phyloP scores from a whole-genome alignment of 2,797 vertebrate genomes.

The Bovichtus diacanthus region DNA sequence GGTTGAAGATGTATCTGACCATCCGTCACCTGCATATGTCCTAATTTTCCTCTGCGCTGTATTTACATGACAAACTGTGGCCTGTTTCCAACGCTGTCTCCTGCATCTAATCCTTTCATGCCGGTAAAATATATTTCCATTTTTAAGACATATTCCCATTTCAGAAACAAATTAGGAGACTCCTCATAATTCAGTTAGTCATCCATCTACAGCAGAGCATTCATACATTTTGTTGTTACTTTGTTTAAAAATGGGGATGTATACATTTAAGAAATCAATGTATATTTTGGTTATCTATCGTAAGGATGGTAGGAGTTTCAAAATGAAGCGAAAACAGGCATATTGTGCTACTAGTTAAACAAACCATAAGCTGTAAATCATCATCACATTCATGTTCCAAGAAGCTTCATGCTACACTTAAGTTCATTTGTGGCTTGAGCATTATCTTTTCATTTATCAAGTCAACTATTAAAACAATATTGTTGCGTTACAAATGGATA shows the following conservation, averaged over 20 bases:
- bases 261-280: background rate
- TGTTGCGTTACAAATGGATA: too few relatives aligned
- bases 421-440: background rate
- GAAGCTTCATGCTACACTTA: background rate
- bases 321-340: background rate
- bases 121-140: constrained; percentile 26
- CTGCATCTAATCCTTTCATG: constrained; percentile 30
- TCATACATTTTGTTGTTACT: background rate
- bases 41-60: background rate
- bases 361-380: background rate
- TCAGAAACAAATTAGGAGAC: constrained; percentile 7
- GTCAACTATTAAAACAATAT: too few relatives aligned
- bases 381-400: too few relatives aligned
- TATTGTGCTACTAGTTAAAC: background rate
- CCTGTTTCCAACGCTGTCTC: constrained; percentile 4
- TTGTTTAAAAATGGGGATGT: background rate
- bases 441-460: background rate
- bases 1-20: background rate
- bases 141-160: constrained; percentile 22
- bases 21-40: background rate
- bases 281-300: too few relatives aligned
- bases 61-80: constrained; percentile 29
- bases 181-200: constrained; percentile 12
- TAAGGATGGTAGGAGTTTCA: background rate
- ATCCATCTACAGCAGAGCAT: background rate